Evolutionary conservation across 2,888 invertebrate species (phyloP), one percentile per base, ranked within the genome.

Genomic region (Drosophila emarginata): DNA sequence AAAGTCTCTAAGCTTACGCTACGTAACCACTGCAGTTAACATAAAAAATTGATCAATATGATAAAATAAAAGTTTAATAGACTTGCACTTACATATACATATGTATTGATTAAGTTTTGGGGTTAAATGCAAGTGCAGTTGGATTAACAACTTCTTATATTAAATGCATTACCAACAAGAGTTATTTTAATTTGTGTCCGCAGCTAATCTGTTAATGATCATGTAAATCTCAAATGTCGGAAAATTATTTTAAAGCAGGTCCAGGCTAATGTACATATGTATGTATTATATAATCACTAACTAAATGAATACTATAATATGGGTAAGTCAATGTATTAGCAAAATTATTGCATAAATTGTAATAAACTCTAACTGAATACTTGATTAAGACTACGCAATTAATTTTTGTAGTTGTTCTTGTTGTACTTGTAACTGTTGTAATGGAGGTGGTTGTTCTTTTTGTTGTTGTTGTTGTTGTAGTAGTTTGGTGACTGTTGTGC

Each of bases 401-500:
- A 40, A 18, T 39, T 60, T 18, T 32, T 50, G 7, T 53, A 59
- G 56, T 60, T 54, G 15, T 72, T 72, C 32, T 72, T 53, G 56
- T 63, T 36, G 26, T 58, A 15, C 51, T 52, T 61, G 39, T 54
- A 26, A 54, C 57, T 23, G 12, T 60, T 65, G 53, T 65, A 15
- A 65, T 60, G 59, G 18, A 54, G 53, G 51, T 39, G 50, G 60
- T 71, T 64, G 51, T 53, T 73, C 68, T 69, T 66, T 66, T 69
- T 52, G 51, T 73, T 67, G 63, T 72, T 59, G 57, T 64, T 77
- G 67, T 56, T 81, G 72, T 63, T 60, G 53, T 53, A 54, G 39
- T 18, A 52, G 36, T 52, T 63, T 74, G 78, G 78, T 80, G 79
- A 79, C 73, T 79, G 77, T 79, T 32, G 72, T 80, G 69, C 68